phyloP scores from a whole-genome alignment of 2,888 invertebrate species.

The Agriopis leucophaearia region DNA sequence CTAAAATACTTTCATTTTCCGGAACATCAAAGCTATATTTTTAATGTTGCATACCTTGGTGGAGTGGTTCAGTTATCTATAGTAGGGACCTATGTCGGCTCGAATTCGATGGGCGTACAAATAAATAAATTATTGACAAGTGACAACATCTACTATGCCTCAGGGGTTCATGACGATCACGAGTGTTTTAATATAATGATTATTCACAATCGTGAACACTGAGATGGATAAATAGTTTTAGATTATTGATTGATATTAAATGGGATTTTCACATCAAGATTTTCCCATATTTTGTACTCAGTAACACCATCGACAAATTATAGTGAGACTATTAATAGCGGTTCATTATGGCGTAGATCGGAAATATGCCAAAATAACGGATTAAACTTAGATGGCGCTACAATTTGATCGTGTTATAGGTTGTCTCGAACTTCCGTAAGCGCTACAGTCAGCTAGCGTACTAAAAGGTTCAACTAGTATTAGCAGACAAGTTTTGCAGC shows the following conservation, averaged over 20 bases:
- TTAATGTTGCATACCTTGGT: background rate
- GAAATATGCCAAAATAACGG: too few species aligned
- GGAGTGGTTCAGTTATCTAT: background rate
- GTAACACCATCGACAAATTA: too few species aligned
- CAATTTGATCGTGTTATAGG: too few species aligned
- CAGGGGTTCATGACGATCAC: constrained; percentile 9
- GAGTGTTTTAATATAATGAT: constrained; percentile 14
- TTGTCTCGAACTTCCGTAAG: too few species aligned
- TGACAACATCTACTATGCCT: constrained; percentile 39
- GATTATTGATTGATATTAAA: background rate
- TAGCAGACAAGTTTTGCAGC: too few species aligned
- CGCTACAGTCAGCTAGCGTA: too few species aligned
- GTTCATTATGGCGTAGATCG: too few species aligned
- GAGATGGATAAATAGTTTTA: background rate
- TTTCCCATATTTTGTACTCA: background rate
- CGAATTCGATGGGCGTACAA: constrained; percentile 15
- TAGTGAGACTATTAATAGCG: too few species aligned
- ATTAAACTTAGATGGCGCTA: too few species aligned
- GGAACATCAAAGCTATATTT: background rate
- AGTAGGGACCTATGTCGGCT: constrained; percentile 12
- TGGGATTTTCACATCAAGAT: background rate
- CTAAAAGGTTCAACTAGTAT: too few species aligned
- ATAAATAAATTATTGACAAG: constrained; percentile 28
- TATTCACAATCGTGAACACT: constrained; percentile 5
- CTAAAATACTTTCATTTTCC: background rate